A percentile compares a stretch with the other conserved stretches of the same genome.
These are phyloP conservation scores for Oreochromis aureus DNA, from an alignment of 2,113 vertebrate genomes.

Conservation along the genomic window DNA sequence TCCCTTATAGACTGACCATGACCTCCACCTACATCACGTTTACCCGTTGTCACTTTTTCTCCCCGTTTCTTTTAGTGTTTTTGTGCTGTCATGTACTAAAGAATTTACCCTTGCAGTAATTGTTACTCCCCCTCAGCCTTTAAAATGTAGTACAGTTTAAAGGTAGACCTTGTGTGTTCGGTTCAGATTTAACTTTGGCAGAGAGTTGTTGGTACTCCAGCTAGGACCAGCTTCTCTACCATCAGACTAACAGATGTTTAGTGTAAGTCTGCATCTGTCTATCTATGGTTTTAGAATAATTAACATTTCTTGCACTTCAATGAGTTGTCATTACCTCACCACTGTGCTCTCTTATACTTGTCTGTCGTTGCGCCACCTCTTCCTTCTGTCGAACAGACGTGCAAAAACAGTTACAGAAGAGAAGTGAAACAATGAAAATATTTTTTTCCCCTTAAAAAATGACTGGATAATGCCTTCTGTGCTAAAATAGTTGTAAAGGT, in stretches of 20 bases:
- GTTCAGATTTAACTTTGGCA: background rate
- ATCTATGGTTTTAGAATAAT: background rate
- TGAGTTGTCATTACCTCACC: background rate
- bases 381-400: background rate
- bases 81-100: background rate
- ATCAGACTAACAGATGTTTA: background rate
- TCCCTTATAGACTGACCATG: background rate
- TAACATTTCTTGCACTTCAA: background rate
- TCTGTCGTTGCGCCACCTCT: background rate
- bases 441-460: background rate
- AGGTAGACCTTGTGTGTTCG: background rate
- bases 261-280: background rate
- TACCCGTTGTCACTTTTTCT: background rate
- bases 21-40: background rate
- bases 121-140: background rate
- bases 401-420: background rate
- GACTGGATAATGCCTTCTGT: background rate
- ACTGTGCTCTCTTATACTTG: background rate
- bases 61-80: background rate
- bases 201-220: background rate
- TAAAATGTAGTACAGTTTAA: too few relatives aligned
- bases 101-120: accelerated
- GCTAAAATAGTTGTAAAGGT: background rate
- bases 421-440: background rate
- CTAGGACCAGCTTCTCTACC: background rate